A percentile compares a stretch with the other conserved stretches of the same genome.
phyloP scores from a whole-genome alignment of 2,113 vertebrate species.

The Heterocephalus glaber region DNA sequence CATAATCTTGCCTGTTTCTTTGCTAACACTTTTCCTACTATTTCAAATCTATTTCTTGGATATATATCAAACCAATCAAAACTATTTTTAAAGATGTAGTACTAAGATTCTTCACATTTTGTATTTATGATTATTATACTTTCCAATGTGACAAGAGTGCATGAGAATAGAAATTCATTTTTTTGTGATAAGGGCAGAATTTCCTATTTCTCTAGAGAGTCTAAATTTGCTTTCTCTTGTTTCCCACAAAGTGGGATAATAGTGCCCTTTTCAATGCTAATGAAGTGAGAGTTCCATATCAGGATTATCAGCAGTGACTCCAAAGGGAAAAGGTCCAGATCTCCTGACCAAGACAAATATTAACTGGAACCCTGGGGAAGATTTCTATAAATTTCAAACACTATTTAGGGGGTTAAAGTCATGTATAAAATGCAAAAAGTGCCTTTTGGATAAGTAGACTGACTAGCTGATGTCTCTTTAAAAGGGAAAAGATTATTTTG shows the following conservation, averaged over 20 bases:
- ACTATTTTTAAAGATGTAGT: slow-evolving; percentile 26
- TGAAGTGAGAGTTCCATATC: slow-evolving; percentile 3
- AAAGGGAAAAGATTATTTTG: slow-evolving; percentile 36
- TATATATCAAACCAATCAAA: not conserved
- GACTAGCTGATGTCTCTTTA: slow-evolving; percentile 23
- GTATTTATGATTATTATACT: slow-evolving; percentile 7
- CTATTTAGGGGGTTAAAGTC: not conserved
- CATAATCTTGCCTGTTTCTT: not conserved
- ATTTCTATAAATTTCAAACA: slow-evolving; percentile 45
- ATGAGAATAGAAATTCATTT: not conserved
- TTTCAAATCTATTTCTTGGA: not conserved
- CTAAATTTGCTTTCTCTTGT: slow-evolving; percentile 1
- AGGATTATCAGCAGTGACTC: not conserved
- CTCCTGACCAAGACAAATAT: slow-evolving; percentile 41
- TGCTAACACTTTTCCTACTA: not conserved
- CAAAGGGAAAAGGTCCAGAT: not conserved
- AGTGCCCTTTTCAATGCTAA: slow-evolving; percentile 11
- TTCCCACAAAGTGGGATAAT: not conserved
- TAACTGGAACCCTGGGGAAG: not conserved
- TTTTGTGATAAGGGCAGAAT: not conserved
- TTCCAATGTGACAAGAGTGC: not conserved
- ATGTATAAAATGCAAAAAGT: slow-evolving; percentile 47
- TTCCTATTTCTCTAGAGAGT: not conserved
- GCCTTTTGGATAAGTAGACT: not conserved
- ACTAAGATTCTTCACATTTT: not conserved